Evolutionary conservation across 2,888 invertebrate species (phyloP).

Genomic region (Linnaemya vulpina): DNA sequence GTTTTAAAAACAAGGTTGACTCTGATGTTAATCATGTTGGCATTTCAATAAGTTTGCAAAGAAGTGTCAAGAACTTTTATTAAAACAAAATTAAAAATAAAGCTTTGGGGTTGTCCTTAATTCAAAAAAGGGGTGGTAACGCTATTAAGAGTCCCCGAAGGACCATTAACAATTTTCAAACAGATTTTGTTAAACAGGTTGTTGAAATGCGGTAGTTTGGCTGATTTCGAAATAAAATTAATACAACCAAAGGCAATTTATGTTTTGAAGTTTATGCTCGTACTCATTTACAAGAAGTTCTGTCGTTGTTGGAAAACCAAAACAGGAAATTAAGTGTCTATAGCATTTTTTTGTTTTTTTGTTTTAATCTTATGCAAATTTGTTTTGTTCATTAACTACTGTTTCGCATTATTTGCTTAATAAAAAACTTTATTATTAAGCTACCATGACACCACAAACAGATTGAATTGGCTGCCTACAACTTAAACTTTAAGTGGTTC

Average conservation of each 20-base stretch:
- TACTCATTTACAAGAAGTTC: not conserved
- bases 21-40: conserved; percentile 50
- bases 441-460: conserved; percentile 56
- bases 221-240: not conserved
- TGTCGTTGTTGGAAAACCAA: not conserved
- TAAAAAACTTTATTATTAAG: conserved; percentile 40
- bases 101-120: conserved; percentile 25
- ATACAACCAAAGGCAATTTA: not conserved
- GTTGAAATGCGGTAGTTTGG: conserved; percentile 25
- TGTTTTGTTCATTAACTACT: conserved; percentile 45
- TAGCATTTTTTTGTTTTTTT: not conserved
- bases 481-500: conserved; percentile 61
- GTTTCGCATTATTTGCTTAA: conserved; percentile 40
- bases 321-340: conserved; percentile 14
- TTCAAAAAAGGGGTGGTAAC: conserved; percentile 29
- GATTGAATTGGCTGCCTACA: conserved; percentile 54
- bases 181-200: conserved; percentile 54
- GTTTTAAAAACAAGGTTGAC: conserved; percentile 27
- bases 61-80: conserved; percentile 61
- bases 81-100: not conserved
- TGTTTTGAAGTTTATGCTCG: not conserved
- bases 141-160: conserved; percentile 50
- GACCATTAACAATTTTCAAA: conserved; percentile 52
- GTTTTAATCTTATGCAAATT: conserved; percentile 46
- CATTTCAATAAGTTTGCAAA: conserved; percentile 47